phyloP scores from a whole-genome alignment of 2,888 invertebrate genomes.

The Liposcelis brunnea region DNA sequence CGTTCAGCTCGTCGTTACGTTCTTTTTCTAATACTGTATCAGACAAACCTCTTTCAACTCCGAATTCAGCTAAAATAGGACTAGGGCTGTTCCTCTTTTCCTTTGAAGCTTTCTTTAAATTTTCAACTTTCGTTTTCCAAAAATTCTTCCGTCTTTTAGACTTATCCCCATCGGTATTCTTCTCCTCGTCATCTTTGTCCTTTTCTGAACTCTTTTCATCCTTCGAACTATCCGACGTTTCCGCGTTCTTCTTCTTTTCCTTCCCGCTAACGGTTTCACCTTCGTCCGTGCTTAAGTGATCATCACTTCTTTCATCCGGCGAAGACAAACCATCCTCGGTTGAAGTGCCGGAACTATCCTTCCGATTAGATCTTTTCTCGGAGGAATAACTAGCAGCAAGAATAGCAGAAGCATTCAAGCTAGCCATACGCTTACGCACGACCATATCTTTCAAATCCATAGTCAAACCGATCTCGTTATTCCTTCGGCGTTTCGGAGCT shows the following conservation, averaged over 20 bases:
- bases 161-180: constrained; percentile 28
- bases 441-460: constrained; percentile 78
- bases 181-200: constrained; percentile 30
- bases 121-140: constrained; percentile 8
- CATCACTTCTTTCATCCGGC: constrained; percentile 2
- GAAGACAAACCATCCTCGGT: constrained; percentile 3
- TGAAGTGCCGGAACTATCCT: constrained; percentile 2
- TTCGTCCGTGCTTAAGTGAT: background rate
- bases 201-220: constrained; percentile 32
- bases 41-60: constrained; percentile 8
- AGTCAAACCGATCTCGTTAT: constrained; percentile 27
- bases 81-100: constrained; percentile 12
- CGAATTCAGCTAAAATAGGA: constrained; percentile 10
- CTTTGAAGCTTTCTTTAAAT: constrained; percentile 2
- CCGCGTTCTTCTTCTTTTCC: constrained; percentile 14
- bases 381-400: constrained; percentile 67
- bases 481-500: constrained; percentile 22
- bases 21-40: constrained; percentile 7
- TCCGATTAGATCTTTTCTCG: constrained; percentile 34
- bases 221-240: constrained; percentile 8
- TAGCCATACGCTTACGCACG: constrained; percentile 79
- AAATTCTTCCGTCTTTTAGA: constrained; percentile 1
- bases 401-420: constrained; percentile 77
- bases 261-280: constrained; percentile 4
- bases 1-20: background rate